Evolutionary conservation across 2,797 vertebrate genomes (phyloP).

Genomic region (Myotis myotis): DNA sequence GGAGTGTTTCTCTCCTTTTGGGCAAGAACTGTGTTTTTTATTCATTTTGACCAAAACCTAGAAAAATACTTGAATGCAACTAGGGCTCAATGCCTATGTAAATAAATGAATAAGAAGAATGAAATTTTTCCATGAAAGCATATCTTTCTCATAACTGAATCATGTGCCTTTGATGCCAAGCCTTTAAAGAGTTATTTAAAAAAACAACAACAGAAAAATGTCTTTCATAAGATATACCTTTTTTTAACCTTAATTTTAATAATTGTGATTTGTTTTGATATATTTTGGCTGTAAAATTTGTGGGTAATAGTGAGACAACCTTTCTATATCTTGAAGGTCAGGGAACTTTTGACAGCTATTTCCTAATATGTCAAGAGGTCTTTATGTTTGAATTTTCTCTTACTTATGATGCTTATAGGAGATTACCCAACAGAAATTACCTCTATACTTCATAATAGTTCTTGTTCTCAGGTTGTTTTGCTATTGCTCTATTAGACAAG

Average conservation of each 20-base stretch:
- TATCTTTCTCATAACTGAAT: neutral
- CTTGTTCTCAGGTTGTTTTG: neutral
- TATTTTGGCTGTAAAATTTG: neutral
- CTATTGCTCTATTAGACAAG: neutral
- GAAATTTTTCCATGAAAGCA: neutral
- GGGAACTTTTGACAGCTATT: neutral
- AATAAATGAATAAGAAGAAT: conserved; percentile 18
- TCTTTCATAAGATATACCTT: neutral
- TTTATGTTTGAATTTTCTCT: neutral
- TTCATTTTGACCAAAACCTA: neutral
- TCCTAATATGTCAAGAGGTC: neutral
- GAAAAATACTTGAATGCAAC: neutral
- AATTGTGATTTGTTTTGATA: neutral
- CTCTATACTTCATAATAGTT: neutral
- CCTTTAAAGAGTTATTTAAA: neutral
- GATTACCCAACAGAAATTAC: neutral
- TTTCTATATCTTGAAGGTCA: neutral
- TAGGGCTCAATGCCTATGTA: neutral
- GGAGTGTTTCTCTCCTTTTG: neutral
- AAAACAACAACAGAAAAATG: neutral
- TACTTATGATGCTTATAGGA: neutral
- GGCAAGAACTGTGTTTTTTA: neutral
- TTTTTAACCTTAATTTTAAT: neutral
- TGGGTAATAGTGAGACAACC: neutral
- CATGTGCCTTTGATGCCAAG: neutral